phyloP scores from a whole-genome alignment of 2,888 invertebrate genomes.

The Chloroclystis v-ata region DNA sequence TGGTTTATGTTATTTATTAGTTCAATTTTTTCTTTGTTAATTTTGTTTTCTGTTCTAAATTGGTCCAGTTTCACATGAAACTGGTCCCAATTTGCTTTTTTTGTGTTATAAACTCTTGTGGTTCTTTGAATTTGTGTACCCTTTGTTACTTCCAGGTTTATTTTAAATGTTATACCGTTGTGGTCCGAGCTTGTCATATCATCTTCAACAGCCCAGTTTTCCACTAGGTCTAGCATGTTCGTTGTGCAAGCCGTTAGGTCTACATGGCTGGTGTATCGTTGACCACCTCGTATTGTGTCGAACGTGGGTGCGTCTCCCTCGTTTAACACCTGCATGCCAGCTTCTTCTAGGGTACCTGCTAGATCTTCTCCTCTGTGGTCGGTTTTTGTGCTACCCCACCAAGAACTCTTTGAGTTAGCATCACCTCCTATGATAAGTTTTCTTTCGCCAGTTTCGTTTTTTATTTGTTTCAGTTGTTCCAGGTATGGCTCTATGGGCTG shows the following conservation, averaged over 20 bases:
- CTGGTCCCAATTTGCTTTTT: no score
- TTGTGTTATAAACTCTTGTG: no score
- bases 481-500: not conserved
- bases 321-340: no score
- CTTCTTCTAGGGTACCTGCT: no score
- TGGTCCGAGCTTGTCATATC: constrained; percentile 11
- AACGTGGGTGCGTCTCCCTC: no score
- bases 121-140: not conserved
- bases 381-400: constrained; percentile 21
- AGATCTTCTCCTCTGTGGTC: no score
- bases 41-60: not conserved
- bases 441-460: no score
- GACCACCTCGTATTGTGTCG: no score
- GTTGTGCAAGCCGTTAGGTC: constrained; percentile 22
- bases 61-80: not conserved
- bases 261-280: no score
- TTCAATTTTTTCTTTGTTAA: no score
- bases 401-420: constrained; percentile 22
- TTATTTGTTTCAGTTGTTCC: no score
- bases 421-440: constrained; percentile 17
- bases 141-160: constrained; percentile 11
- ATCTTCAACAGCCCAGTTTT: constrained; percentile 20
- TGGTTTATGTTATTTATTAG: no score
- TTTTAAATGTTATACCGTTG: constrained; percentile 25
- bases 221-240: constrained; percentile 14